Base-by-base conservation (phyloP, 1,140 invertebrate species). In the Drosophila aff. region DNA sequence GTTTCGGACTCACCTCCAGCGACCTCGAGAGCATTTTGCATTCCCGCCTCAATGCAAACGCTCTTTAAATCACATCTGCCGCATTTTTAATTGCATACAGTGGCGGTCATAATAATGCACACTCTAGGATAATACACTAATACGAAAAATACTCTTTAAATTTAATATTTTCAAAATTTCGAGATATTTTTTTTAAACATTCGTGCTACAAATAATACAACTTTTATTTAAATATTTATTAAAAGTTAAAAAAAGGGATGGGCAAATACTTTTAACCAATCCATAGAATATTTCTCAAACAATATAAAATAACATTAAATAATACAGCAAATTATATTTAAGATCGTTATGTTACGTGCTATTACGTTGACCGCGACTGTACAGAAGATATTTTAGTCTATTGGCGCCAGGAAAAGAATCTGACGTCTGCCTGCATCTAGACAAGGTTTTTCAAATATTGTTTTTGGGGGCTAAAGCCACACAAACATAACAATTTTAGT, bases 41-140 rank as follows among this genome's bases (percentile, higher is more conserved):
- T 62, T 78, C 46, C 49, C 26, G 57, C 47, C 72, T 63, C 82
- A 82, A 79, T 86, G 82, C 82, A 86, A 86, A 82, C 74, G 82
- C 83, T 82, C 82, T 81, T 65, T 76, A 76, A 86, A 86, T 86
- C 85, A 71, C 82, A 86, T 82, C 55, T 76, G 64, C 65, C 75
- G 75, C 40, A 67, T 76, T 79, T 85, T 69, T 55, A 85, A 81
- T 75, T 58, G 43, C 28, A 8, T 18, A 57, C 76, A 57, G 36
- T 26, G 21, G 38, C 33, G 53, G 53, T 40, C 53, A 57, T n/a
- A 38, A 23, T 23, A 55, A 23, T n/a, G n/a, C n/a, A 31, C 16
- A 31, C 16, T 7, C 5, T 11, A 1, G 16, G 10, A 11, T 18
- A 18, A 31, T 7, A 31, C 6, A 50, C 10, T 26, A 50, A 52